Evolutionary conservation across 2,113 vertebrate species (phyloP).

Genomic region (Gymnogyps californianus): DNA sequence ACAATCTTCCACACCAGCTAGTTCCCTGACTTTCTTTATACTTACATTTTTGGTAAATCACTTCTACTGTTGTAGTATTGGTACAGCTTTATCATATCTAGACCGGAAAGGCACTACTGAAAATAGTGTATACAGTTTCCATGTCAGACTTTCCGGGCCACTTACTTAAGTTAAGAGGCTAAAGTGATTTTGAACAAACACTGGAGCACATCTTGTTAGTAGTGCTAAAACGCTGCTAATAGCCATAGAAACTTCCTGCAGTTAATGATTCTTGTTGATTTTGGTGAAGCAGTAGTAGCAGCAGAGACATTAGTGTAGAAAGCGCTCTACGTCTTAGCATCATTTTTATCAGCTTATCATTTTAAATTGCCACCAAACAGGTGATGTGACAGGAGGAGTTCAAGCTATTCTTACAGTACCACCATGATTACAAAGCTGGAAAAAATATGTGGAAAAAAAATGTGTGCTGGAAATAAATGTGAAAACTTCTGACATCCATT

Average conservation of each 20-base stretch:
- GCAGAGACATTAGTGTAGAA: neutral
- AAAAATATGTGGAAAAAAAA: neutral
- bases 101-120: neutral
- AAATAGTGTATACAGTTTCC: neutral
- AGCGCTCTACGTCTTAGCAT: neutral
- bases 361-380: neutral
- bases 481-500: neutral
- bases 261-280: neutral
- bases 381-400: neutral
- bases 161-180: neutral
- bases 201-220: neutral
- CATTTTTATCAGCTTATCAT: neutral
- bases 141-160: neutral
- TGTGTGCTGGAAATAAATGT: neutral
- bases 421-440: neutral
- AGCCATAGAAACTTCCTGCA: neutral
- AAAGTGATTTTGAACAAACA: neutral
- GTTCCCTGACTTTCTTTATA: neutral
- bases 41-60: neutral
- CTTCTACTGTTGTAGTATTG: neutral
- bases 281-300: neutral
- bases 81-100: neutral
- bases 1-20: neutral
- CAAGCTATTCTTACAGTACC: neutral
- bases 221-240: neutral